phyloP scores from a whole-genome alignment of 2,888 invertebrate genomes.

The Agonum fuliginosum region DNA sequence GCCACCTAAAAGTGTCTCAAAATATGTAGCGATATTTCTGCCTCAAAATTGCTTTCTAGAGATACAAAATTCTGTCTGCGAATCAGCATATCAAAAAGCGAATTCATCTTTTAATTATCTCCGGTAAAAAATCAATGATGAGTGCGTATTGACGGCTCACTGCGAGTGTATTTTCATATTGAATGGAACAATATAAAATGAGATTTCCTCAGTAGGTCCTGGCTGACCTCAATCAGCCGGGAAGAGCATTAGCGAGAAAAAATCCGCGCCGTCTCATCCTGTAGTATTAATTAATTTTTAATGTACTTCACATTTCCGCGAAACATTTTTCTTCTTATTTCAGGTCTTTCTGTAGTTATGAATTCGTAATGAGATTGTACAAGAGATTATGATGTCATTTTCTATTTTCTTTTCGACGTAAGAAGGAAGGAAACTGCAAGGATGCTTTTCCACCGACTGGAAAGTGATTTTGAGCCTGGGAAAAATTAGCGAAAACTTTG shows the following conservation, averaged over 20 bases:
- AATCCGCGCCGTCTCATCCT: conserved; percentile 67
- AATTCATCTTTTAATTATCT: background rate
- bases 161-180: conserved; percentile 2
- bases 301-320: conserved; percentile 68
- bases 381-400: conserved; percentile 75
- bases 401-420: conserved; percentile 64
- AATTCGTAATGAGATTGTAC: conserved; percentile 80
- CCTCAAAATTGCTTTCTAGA: no score
- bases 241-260: conserved; percentile 60
- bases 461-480: conserved; percentile 57
- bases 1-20: no score
- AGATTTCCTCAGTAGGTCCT: background rate
- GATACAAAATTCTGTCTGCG: no score
- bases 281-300: conserved; percentile 70
- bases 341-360: conserved; percentile 76
- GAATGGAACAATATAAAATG: conserved; percentile 1
- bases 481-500: conserved; percentile 59
- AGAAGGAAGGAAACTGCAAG: conserved; percentile 26
- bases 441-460: conserved; percentile 18
- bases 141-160: conserved; percentile 22
- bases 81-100: no score
- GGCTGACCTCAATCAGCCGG: conserved; percentile 18
- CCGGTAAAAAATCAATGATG: background rate
- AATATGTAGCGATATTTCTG: no score
- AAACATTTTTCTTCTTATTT: conserved; percentile 75